A percentile compares a stretch with the other conserved stretches of the same genome.
These are phyloP conservation scores for Bruchidius siliquastri DNA, from an alignment of 2,888 invertebrate species.

Conservation along the genomic window DNA sequence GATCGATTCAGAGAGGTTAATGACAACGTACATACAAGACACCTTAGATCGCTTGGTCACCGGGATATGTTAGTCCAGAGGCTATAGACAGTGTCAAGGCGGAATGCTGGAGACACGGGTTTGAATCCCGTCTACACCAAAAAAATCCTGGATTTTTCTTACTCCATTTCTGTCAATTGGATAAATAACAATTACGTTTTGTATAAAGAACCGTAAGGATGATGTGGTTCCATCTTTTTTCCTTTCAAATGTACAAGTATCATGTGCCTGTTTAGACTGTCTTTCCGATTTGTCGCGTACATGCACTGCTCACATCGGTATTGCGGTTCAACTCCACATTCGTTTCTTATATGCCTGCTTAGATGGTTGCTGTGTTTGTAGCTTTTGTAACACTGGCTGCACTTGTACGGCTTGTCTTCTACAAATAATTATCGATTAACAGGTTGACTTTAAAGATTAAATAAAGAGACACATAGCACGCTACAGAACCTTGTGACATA, in stretches of 20 bases:
- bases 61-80: too few relatives aligned
- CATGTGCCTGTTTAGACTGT: slow-evolving; percentile 58
- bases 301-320: slow-evolving; percentile 54
- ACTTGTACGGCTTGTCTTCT: not conserved
- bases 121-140: too few relatives aligned
- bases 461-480: too few relatives aligned
- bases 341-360: slow-evolving; percentile 64
- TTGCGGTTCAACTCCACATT: slow-evolving; percentile 53
- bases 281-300: slow-evolving; percentile 53
- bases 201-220: not conserved
- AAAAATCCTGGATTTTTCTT: too few relatives aligned
- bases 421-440: not conserved
- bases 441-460: too few relatives aligned
- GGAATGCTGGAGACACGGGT: too few relatives aligned
- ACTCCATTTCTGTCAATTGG: too few relatives aligned
- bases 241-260: slow-evolving; percentile 42
- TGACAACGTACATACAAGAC: too few relatives aligned
- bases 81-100: too few relatives aligned
- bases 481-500: too few relatives aligned
- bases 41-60: too few relatives aligned
- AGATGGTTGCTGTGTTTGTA: slow-evolving; percentile 69
- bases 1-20: too few relatives aligned
- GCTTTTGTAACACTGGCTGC: slow-evolving; percentile 59
- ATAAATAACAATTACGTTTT: not conserved
- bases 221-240: not conserved